Evolutionary conservation across 2,888 invertebrate species (phyloP), one percentile per base, ranked within the genome.

Genomic region (Morpho deidamia): DNA sequence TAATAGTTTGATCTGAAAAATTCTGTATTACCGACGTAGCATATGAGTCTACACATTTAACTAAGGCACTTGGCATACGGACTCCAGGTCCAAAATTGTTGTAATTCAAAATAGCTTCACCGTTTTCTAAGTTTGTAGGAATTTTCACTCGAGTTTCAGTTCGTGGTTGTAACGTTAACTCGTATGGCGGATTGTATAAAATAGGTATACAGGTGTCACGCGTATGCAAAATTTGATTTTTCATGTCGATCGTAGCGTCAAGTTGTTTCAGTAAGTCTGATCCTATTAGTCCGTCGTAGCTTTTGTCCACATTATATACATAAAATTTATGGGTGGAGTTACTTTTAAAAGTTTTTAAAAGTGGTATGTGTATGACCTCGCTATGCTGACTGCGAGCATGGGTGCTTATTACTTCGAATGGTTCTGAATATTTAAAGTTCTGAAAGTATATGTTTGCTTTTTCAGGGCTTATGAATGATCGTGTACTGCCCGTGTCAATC

Each of bases 341-440:
- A 37, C 32, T 51, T 39, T 44, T 49, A 35, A 60, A 63, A 9
- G 45, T 59, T 35, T 34, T 33, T 5, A 45, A 40, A n/a, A 64
- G 14, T 0, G 62, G 58, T 7, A 64, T 59, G 7, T 35, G 1
- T 1, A 56, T 41, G 7, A 58, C 53, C 47, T 60, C 43, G 10
- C 53, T 49, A 44, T 62, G 61, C 34, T 8, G 37, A 42, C 61
- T 62, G 9, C 40, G n/a, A 2, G 56, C 59, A 51, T 62, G 62
- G 1, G 64, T 62, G 11, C 62, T 64, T 9, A 64, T 42, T 7
- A 61, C 60, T n/a, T 53, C 35, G 39, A 64, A 61, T 32, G 54
- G 51, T 45, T 64, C 58, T 8, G 41, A 11, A 11, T 39, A 37
- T 39, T 33, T 53, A 47, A 38, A 42, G 7, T 48, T 7, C 11